Percentiles rank a stretch among this genome's conserved stretches.
Conservation (phyloP, 2,797 vertebrate genomes). For the Artibeus lituratus region DNA sequence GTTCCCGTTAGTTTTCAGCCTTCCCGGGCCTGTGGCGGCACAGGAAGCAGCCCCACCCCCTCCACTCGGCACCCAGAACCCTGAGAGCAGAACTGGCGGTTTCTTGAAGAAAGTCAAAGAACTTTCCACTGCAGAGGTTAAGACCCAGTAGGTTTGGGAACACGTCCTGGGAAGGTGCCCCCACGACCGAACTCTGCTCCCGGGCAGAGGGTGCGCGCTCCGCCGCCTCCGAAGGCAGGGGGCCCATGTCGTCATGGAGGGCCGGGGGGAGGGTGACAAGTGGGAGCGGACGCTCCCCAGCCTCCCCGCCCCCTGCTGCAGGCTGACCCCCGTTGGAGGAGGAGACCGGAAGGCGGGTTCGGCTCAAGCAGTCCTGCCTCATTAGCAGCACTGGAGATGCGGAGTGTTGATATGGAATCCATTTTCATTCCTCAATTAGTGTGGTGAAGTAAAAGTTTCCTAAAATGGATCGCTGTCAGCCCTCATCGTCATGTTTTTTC, state of each 20-base stretch:
- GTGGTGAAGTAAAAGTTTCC: neutral
- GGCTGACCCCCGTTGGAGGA: conserved; percentile 59
- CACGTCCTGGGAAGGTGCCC: neutral
- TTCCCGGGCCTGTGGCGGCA: fast-evolving
- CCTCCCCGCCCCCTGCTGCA: conserved; percentile 48
- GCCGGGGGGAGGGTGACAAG: neutral
- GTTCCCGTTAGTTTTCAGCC: neutral
- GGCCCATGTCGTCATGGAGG: fast-evolving
- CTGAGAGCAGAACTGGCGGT: neutral
- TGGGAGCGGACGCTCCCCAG: neutral
- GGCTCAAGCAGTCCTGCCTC: conserved; percentile 52
- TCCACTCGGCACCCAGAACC: neutral
- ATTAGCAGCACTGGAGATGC: neutral
- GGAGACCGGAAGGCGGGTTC: conserved; percentile 56
- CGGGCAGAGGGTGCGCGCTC: neutral
- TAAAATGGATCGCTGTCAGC: neutral
- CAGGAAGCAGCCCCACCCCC: neutral
- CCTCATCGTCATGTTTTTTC: neutral
- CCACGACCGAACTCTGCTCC: fast-evolving
- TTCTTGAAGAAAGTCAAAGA: neutral
- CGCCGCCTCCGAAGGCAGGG: neutral
- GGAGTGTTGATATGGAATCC: neutral
- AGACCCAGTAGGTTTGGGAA: neutral
- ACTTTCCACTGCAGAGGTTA: fast-evolving
- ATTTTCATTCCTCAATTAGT: neutral